phyloP scores from a whole-genome alignment of 1,140 invertebrate species.

The Zaprionus vittiger region DNA sequence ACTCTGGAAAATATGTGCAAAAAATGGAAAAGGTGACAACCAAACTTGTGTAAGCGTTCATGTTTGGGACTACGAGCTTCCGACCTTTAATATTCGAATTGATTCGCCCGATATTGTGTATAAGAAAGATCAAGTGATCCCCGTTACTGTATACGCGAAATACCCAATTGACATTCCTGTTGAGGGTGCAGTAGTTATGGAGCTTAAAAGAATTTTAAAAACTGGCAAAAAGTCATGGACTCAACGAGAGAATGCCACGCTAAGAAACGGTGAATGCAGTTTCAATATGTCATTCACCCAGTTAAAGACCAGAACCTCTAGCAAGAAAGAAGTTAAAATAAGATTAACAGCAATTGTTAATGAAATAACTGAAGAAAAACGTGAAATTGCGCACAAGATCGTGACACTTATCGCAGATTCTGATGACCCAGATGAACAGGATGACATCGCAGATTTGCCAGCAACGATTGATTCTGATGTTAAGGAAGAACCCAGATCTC shows the following conservation, averaged over 20 bases:
- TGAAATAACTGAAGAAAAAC: background rate
- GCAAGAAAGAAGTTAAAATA: background rate
- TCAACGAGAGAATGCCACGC: background rate
- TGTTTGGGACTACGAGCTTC: slow-evolving; percentile 5
- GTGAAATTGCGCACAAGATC: background rate
- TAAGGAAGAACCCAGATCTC: background rate
- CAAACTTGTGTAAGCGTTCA: slow-evolving; percentile 17
- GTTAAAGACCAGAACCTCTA: background rate
- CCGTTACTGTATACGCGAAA: background rate
- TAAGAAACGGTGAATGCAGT: background rate
- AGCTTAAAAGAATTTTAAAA: background rate
- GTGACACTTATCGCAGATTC: background rate
- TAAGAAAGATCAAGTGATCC: background rate
- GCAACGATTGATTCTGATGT: background rate
- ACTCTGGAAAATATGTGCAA: slow-evolving; percentile 35
- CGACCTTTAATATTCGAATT: background rate
- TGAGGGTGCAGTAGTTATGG: background rate
- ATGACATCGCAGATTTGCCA: background rate
- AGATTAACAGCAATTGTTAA: background rate
- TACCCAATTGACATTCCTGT: slow-evolving; percentile 6
- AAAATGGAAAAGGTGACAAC: background rate
- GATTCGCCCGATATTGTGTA: background rate
- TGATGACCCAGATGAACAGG: background rate
- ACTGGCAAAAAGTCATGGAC: background rate
- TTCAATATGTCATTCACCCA: background rate